Conservation (phyloP, 2,888 invertebrate genomes). For the Drosophila yooni region DNA sequence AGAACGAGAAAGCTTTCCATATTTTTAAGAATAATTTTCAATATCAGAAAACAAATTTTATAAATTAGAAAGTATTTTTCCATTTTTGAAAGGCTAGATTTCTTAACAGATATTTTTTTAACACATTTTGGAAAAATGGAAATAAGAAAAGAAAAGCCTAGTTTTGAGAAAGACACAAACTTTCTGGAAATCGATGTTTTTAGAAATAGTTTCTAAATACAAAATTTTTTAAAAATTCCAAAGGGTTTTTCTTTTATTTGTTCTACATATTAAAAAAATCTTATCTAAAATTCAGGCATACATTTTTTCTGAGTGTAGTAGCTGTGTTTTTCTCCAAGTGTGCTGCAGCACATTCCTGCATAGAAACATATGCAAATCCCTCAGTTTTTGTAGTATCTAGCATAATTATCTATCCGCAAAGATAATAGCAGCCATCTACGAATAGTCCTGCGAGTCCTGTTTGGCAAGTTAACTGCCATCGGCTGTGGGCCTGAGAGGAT, state of each 20-base stretch:
- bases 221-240: background rate
- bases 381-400: conserved; percentile 61
- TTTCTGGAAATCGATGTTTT: background rate
- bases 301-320: background rate
- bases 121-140: background rate
- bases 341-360: background rate
- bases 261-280: background rate
- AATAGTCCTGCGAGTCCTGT: conserved; percentile 45
- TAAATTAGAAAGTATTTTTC: background rate
- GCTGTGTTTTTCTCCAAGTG: background rate
- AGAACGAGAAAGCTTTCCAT: no score
- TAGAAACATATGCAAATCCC: conserved; percentile 53
- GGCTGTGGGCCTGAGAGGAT: conserved; percentile 11
- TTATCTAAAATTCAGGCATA: background rate
- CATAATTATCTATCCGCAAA: conserved; percentile 68
- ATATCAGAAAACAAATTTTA: no score
- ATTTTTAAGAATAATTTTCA: no score
- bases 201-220: background rate
- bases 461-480: background rate
- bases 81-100: background rate
- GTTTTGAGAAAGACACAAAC: background rate
- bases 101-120: background rate
- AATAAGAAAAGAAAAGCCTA: background rate
- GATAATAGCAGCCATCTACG: conserved; percentile 43
- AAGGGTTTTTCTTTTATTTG: background rate